phyloP scores from a whole-genome alignment of 2,888 invertebrate genomes.

The Conus canariensis region DNA sequence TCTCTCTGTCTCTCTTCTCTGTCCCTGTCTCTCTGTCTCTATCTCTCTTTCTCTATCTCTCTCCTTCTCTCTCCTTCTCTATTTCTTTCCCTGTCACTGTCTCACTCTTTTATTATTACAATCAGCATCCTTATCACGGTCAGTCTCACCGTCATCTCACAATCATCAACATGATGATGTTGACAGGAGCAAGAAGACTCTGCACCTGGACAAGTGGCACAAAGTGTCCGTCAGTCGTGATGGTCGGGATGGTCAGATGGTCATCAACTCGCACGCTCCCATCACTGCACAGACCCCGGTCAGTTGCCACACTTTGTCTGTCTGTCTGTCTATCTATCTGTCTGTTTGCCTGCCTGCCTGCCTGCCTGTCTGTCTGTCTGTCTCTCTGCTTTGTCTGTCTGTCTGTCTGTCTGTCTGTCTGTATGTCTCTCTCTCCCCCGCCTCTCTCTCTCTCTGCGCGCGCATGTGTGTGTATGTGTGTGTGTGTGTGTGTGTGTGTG shows the following conservation, averaged over 20 bases:
- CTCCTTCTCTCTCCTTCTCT: too few relatives aligned
- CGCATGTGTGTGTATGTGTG: too few relatives aligned
- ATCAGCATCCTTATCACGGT: too few relatives aligned
- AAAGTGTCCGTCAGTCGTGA: slow-evolving; percentile 86
- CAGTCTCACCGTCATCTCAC: not conserved
- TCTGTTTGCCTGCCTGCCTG: not conserved
- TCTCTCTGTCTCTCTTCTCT: too few relatives aligned
- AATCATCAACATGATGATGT: not conserved
- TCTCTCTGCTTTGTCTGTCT: too few relatives aligned
- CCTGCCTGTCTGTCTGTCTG: too few relatives aligned
- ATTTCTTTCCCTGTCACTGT: not conserved
- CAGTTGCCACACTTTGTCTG: slow-evolving; percentile 10
- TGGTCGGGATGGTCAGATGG: slow-evolving; percentile 87
- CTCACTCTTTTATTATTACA: not conserved
- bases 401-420: not conserved
- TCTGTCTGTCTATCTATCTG: not conserved
- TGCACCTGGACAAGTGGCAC: slow-evolving; percentile 89
- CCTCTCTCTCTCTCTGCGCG: not conserved
- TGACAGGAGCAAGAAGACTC: slow-evolving; percentile 67
- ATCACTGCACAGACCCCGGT: slow-evolving; percentile 64
- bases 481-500: too few relatives aligned
- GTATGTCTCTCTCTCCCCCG: not conserved
- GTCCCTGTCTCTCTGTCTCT: too few relatives aligned
- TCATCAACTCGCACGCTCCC: slow-evolving; percentile 60
- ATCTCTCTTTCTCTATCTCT: too few relatives aligned